Base-by-base conservation (phyloP, 53 echinoderm and acorn worm species). In the Luidia sarsii region DNA sequence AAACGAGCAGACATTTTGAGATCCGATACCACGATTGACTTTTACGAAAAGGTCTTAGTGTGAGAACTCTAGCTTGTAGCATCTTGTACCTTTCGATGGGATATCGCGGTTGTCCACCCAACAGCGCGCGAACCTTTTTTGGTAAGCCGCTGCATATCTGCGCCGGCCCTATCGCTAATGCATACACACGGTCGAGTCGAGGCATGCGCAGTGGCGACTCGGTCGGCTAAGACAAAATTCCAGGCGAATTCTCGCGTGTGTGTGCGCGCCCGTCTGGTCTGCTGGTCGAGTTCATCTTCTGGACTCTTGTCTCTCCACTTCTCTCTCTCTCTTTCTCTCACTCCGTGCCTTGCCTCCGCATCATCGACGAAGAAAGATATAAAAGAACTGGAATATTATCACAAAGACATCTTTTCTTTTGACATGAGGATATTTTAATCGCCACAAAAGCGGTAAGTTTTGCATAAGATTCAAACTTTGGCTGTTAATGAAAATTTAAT, bases 91-190 rank as follows among this genome's bases (percentile, higher is more conserved):
- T 41, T n/a, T 11, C 41, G 11, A 41, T 41, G 41, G 6, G 41
- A 41, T 41, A 41, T 41, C 41, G 5, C 53, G n/a, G n/a, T 67
- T 20, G n/a, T 33, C 62, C 60, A 29, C 61, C 77, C 77, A 61
- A 31, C 61, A 77, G 61, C 45, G 77, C 60, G 77, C 60, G 77
- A 59, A 77, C 77, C 77, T 60, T 77, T 77, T 77, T 39, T 60
- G 77, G 77, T 77, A 77, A 77, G 77, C 61, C 31, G 39, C 11
- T 18, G 61, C 61, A 77, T 77, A 77, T 61, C 77, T 77, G 29
- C 14, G 48, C 32, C 10, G 61, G 61, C 77, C 77, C 43, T 59
- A 77, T 38, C 63, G 16, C 31, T 32, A 63, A 63, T 63, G 35
- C 36, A n/a, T 45, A 25, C 22, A 39, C 11, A 9, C 23, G 45